Conservation (phyloP, 2,797 vertebrate species). For the Anableps anableps region DNA sequence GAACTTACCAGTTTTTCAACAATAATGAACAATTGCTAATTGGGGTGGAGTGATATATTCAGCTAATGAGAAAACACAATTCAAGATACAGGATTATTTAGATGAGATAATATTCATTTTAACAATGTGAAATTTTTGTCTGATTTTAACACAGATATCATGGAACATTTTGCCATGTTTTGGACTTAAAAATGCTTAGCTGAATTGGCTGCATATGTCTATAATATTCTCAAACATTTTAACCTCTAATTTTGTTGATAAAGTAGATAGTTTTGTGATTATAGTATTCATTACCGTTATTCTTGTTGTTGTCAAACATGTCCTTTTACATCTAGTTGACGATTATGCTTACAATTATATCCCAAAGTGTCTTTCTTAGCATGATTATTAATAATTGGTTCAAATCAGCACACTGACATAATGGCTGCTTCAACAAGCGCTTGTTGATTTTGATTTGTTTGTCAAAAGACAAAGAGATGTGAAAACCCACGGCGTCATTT, state of each 20-base stretch:
- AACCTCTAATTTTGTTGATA: neutral
- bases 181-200: neutral
- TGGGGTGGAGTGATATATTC: neutral
- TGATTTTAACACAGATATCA: too few species aligned
- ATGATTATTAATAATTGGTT: slow-evolving; percentile 37
- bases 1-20: neutral
- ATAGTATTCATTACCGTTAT: too few species aligned
- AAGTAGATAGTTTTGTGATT: neutral
- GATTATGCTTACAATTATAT: neutral
- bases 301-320: neutral
- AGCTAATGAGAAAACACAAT: neutral
- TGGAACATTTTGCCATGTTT: too few species aligned
- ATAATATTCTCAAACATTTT: neutral
- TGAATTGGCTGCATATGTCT: neutral
- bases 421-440: slow-evolving; percentile 19
- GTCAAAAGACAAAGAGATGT: slow-evolving; percentile 25
- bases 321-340: neutral
- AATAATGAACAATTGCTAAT: neutral
- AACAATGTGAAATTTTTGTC: neutral
- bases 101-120: neutral
- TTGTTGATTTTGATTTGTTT: slow-evolving; percentile 27
- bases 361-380: slow-evolving; percentile 11
- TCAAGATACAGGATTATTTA: neutral
- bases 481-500: slow-evolving; percentile 17
- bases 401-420: neutral